Evolutionary conservation across 2,113 vertebrate genomes (phyloP).

Genomic region (Pardalotus punctatus): DNA sequence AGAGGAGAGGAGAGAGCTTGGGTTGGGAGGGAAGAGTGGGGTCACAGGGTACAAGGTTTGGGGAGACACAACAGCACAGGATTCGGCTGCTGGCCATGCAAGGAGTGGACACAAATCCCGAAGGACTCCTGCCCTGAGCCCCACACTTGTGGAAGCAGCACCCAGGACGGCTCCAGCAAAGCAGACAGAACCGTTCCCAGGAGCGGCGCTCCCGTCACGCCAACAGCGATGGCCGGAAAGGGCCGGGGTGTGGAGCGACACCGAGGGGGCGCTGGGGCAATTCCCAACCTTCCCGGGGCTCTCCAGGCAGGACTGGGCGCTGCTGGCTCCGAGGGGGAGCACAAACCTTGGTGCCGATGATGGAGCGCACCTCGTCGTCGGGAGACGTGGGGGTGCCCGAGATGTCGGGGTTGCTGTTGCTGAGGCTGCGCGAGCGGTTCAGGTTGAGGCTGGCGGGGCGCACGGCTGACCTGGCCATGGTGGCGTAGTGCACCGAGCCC

Average conservation of each 20-base stretch:
- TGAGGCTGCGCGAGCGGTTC: constrained; percentile 95
- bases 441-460: constrained; percentile 95
- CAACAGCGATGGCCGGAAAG: background rate
- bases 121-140: background rate
- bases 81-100: background rate
- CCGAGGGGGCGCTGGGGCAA: background rate
- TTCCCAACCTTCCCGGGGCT: background rate
- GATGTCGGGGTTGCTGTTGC: constrained; percentile 98
- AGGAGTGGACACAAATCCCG: background rate
- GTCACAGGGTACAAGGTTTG: background rate
- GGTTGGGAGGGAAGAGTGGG: background rate
- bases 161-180: background rate
- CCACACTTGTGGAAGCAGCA: background rate
- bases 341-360: constrained; percentile 98
- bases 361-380: constrained; percentile 94
- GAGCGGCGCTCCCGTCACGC: background rate
- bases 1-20: background rate
- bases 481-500: constrained; percentile 95
- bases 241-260: no score
- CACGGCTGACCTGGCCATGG: constrained; percentile 94
- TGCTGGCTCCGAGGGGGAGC: no score
- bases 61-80: background rate
- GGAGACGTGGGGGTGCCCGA: constrained; percentile 95
- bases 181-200: background rate
- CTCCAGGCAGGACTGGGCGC: background rate